These are phyloP conservation scores for Amazona vittata DNA, from an alignment of 2,113 vertebrate species.

Conservation along the genomic window DNA sequence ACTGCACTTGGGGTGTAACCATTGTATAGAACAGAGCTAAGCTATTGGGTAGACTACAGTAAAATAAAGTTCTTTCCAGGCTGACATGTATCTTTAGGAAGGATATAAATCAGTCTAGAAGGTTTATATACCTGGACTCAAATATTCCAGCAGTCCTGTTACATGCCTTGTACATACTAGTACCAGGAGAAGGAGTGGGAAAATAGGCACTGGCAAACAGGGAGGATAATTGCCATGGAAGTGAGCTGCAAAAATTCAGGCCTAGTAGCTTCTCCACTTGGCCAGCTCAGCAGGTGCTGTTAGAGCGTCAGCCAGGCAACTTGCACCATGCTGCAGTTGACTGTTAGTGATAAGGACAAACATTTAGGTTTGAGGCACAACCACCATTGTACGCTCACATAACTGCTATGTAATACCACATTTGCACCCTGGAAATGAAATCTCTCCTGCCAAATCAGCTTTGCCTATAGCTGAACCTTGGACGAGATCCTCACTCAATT, in stretches of 20 bases:
- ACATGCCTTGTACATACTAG: neutral
- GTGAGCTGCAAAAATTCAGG: neutral
- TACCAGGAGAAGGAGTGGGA: neutral
- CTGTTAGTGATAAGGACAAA: neutral
- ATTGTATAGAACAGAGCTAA: neutral
- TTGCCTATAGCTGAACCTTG: neutral
- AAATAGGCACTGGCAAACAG: neutral
- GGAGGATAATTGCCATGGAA: neutral
- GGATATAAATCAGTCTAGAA: neutral
- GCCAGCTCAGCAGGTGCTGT: neutral
- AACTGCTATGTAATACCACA: neutral
- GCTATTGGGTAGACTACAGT: neutral
- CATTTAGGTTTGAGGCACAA: neutral
- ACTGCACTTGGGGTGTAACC: neutral
- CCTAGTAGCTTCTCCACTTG: neutral
- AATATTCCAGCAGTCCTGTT: neutral
- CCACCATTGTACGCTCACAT: neutral
- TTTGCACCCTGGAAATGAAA: neutral
- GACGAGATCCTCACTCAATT: neutral
- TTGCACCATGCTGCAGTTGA: accelerated
- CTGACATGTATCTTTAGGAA: neutral
- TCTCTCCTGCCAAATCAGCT: neutral
- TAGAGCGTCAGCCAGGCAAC: neutral
- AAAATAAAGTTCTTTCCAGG: neutral
- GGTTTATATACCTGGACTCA: neutral